Evolutionary conservation across 2,888 invertebrate species (phyloP), one percentile per base, ranked within the genome.

Genomic region (Conus canariensis): DNA sequence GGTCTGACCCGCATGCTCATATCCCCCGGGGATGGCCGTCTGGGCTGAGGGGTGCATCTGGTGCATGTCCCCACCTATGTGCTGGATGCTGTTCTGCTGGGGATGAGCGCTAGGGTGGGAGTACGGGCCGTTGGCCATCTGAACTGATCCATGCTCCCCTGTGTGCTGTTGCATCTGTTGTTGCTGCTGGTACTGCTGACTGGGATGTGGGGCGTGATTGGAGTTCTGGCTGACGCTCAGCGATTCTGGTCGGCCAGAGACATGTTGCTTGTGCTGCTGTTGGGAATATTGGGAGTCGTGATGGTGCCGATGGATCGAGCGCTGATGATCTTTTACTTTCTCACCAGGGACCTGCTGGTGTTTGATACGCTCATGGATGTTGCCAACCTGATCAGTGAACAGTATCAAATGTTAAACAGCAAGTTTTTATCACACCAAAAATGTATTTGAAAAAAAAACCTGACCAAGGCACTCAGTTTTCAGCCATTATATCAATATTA

Each of bases 101-200:
- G 90, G 82, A 59, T 91, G 87, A 22, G 70, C 83, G 77, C 83
- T 88, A 30, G 88, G 90, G 45, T 85, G 89, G 14, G 88, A 60
- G 85, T 90, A 91, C 16, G 92, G 90, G 56, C 90, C 90, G 83
- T 91, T 91, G 22, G 90, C 87, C 19, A 90, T 80, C 25, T 77
- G 90, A 45, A 87, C 88, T 59, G 87, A 77, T 67, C 86, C 83
- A 58, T 59, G 67, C 25, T 89, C 89, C 25, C 56, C 67, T 70
- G 67, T 56, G 58, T 70, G 85, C 86, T 91, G 87, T n/a, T 67
- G 87, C 19, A 59, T 59, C 80, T 90, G 87, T 16, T 90, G 90
- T n/a, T 89, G 82, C 56, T 90, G 90, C 45, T 89, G 90, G 16
- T 90, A 89, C 14, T 87, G 90, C 56, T 92, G 88, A 3, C 88